phyloP scores from a whole-genome alignment of 2,797 vertebrate genomes.

The Protonibea diacanthus region DNA sequence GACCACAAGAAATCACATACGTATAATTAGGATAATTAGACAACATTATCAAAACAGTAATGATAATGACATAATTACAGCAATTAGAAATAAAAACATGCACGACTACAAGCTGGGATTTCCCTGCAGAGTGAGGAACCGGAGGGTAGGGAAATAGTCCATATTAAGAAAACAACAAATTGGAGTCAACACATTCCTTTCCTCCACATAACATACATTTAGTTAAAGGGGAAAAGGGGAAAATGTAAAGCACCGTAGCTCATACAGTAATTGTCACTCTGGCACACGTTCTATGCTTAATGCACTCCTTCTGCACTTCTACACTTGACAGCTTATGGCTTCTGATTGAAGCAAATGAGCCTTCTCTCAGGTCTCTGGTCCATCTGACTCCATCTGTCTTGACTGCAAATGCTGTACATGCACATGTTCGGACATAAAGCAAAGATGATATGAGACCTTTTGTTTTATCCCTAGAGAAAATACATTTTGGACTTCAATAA shows the following conservation, averaged over 20 bases:
- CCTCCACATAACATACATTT: not conserved
- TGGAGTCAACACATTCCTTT: conserved; percentile 46
- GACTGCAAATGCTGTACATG: not conserved
- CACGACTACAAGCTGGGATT: conserved; percentile 59
- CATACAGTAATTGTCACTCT: conserved; percentile 30
- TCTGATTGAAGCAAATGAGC: conserved; percentile 40
- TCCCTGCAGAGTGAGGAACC: conserved; percentile 56
- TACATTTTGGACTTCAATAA: not conserved
- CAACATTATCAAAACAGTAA: conserved; percentile 66
- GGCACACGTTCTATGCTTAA: conserved; percentile 11
- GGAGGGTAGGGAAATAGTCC: conserved; percentile 46
- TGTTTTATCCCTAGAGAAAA: not conserved
- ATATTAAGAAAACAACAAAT: conserved; percentile 72
- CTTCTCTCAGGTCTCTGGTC: conserved; percentile 2
- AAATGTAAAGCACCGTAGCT: conserved; percentile 22
- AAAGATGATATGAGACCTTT: not conserved
- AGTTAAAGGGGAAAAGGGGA: not conserved
- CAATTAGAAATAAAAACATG: conserved; percentile 66
- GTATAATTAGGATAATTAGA: conserved; percentile 77
- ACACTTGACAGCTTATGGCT: conserved; percentile 18
- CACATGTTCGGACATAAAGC: not conserved
- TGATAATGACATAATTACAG: conserved; percentile 79
- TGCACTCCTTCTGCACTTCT: not conserved
- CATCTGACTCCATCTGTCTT: conserved; percentile 13
- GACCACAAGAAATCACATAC: conserved; percentile 74